Evolutionary conservation across 2,888 invertebrate species (phyloP), one percentile per base, ranked within the genome.

Genomic region (Sinelater perroti): DNA sequence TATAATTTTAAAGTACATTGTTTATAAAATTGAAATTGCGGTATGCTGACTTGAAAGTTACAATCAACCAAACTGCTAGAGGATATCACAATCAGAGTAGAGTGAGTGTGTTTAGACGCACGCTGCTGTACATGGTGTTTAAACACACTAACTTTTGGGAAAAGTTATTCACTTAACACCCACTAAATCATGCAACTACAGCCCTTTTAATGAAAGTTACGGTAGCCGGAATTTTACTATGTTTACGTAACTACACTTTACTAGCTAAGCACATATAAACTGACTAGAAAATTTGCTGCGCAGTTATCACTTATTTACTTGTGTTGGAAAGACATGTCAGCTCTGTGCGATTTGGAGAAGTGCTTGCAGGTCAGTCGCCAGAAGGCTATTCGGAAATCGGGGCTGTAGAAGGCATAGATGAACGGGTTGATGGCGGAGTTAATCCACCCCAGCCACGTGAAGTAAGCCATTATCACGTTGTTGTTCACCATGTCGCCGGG

Each of bases 381-480:
- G 72, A 93, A 93, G 0, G 93, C 93, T 65, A 90, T 83, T 70
- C 93, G 85, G 74, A 93, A 93, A 74, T 93, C 93, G 0, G 89
- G 89, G 60, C 91, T 93, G 78, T 93, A 93, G 72, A 93, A 93
- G 13, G 93, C 93, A 72, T 93, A 94, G 69, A 94, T 94, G 74
- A 93, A 93, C 0, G 93, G 93, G 79, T 94, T 94, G 62, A 94
- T 91, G 2, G 92, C 92, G 0, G 92, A 92, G 74, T 93, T 94
- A 69, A 92, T 88, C 92, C 93, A 94, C 0, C 93, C 94, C 30
- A 94, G 79, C 93, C 93, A 94, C 1, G 92, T 93, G 47, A 93
- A 78, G 49, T 89, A 86, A 38, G 87, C 87, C 85, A 90, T 88
- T 46, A 92, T 75, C 2, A 85, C 81, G 21, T 63, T 58, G 46